Conservation (phyloP, 2,888 invertebrate genomes). For the Calliphora vomitoria region DNA sequence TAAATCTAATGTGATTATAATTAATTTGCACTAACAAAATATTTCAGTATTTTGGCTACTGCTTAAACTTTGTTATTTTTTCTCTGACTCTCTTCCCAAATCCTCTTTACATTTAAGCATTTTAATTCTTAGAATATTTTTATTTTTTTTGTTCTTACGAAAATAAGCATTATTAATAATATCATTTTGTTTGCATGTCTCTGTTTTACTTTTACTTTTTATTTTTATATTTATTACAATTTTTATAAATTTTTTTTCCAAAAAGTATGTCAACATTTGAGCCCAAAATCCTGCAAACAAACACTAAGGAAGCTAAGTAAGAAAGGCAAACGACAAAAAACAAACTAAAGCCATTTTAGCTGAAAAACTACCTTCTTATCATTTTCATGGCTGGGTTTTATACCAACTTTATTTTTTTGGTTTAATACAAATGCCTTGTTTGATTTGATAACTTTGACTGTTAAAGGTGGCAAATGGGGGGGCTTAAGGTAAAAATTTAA, state of each 20-base stretch:
- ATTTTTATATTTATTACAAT: slow-evolving; percentile 22
- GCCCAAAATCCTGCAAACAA: slow-evolving; percentile 32
- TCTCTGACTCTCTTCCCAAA: neutral
- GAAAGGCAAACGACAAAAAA: neutral
- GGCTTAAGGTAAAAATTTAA: neutral
- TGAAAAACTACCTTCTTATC: slow-evolving; percentile 29
- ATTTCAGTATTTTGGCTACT: neutral
- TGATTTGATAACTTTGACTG: slow-evolving; percentile 25
- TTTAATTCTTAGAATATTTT: slow-evolving; percentile 1
- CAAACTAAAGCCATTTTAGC: slow-evolving; percentile 31
- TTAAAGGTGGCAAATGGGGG: slow-evolving; percentile 1
- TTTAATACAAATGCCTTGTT: neutral
- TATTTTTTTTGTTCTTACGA: neutral
- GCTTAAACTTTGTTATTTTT: neutral
- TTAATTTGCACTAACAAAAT: neutral
- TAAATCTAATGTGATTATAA: neutral
- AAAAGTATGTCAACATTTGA: slow-evolving; percentile 34
- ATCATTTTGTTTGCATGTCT: slow-evolving; percentile 17
- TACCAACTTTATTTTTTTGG: neutral
- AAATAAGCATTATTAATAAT: slow-evolving; percentile 15
- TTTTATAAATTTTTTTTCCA: neutral
- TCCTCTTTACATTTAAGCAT: neutral
- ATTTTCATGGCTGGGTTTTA: neutral
- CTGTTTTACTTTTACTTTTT: neutral
- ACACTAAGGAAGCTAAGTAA: neutral